phyloP scores from a whole-genome alignment of 2,113 vertebrate genomes.

The Malurus melanocephalus region DNA sequence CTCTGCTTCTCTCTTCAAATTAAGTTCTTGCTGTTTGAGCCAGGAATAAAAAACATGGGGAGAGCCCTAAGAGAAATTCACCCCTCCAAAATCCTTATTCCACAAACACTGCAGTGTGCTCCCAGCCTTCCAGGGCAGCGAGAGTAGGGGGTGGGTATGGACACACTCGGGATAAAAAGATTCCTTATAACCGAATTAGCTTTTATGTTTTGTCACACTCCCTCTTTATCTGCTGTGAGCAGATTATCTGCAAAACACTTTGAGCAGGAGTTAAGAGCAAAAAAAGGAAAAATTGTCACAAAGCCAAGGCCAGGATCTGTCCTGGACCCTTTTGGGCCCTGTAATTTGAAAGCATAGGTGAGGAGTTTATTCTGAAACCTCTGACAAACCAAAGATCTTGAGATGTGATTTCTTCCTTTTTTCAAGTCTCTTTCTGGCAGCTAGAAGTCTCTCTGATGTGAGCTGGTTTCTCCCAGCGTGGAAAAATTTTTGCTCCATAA shows the following conservation, averaged over 20 bases:
- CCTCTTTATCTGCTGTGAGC: neutral
- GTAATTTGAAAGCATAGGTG: neutral
- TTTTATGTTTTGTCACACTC: neutral
- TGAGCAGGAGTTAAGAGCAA: neutral
- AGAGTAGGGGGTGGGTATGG: neutral
- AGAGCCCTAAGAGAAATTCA: neutral
- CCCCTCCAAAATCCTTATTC: neutral
- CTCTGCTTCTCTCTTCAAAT: neutral
- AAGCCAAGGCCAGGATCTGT: neutral
- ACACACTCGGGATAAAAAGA: neutral
- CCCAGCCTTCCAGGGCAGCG: neutral
- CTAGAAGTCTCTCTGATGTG: neutral
- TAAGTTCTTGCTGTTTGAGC: neutral
- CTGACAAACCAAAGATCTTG: neutral
- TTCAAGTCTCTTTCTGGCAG: neutral
- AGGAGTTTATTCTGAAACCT: neutral
- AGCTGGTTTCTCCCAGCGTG: neutral
- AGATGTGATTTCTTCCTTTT: neutral
- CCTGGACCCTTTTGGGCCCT: neutral
- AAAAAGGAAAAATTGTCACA: neutral
- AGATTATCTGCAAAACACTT: neutral
- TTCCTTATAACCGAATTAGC: neutral
- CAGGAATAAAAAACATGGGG: neutral
- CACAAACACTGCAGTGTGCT: neutral
- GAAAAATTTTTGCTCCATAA: neutral